Percentiles rank a stretch among this genome's conserved stretches.
Evolutionary conservation across 23 tunicate species (phyloP).

Genomic region (Styela plicata): DNA sequence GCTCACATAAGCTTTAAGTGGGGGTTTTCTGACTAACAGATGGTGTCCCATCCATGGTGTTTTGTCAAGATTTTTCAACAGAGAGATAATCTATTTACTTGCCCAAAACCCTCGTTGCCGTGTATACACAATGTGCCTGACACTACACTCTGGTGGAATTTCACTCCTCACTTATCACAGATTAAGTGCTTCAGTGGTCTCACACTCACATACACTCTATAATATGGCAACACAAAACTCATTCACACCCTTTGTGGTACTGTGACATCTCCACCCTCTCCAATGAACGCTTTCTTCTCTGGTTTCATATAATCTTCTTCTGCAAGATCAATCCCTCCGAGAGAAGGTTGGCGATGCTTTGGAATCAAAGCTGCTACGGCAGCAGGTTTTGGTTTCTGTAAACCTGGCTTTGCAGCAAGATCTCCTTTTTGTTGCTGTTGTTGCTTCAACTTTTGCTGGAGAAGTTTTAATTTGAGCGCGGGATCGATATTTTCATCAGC

Average conservation of each 20-base stretch:
- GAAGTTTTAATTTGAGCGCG: constrained; percentile 14
- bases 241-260: constrained; percentile 23
- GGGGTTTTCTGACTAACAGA: too few relatives aligned
- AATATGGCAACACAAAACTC: background rate
- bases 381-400: constrained; percentile 31
- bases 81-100: too few relatives aligned
- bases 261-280: constrained; percentile 4
- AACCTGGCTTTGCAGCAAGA: background rate
- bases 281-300: constrained; percentile 1
- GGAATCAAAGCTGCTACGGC: constrained; percentile 25
- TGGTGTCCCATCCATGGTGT: too few relatives aligned
- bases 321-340: constrained; percentile 13
- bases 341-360: constrained; percentile 14
- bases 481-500: constrained; percentile 34
- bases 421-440: background rate
- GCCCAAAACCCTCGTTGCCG: too few relatives aligned
- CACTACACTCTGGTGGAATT: too few relatives aligned
- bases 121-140: too few relatives aligned
- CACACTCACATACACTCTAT: too few relatives aligned
- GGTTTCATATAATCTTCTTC: constrained; percentile 22
- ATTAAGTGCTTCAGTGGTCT: too few relatives aligned
- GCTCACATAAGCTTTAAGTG: too few relatives aligned
- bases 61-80: too few relatives aligned
- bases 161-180: too few relatives aligned
- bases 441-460: constrained; percentile 4